Evolutionary conservation across 2,888 invertebrate genomes (phyloP).

Genomic region (Heliconius charithonia): DNA sequence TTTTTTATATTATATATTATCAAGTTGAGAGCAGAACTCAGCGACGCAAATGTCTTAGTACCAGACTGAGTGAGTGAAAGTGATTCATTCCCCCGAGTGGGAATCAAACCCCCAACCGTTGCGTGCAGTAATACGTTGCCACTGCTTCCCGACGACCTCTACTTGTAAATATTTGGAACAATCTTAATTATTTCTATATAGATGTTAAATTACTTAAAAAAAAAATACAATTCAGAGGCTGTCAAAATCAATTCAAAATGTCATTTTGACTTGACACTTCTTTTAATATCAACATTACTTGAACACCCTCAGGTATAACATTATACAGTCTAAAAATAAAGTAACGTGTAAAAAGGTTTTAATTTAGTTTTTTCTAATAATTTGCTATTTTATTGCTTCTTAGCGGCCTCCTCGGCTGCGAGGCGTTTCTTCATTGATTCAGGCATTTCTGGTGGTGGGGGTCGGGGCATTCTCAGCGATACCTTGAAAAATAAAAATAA

Average conservation of each 20-base stretch:
- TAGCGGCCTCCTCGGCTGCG: slow-evolving; percentile 72
- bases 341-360: background rate
- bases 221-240: background rate
- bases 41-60: background rate
- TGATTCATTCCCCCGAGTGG: too few species aligned
- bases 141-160: too few species aligned
- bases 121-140: too few species aligned
- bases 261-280: background rate
- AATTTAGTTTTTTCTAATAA: slow-evolving; percentile 12
- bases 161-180: too few species aligned
- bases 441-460: slow-evolving; percentile 98
- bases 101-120: too few species aligned
- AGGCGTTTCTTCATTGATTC: slow-evolving; percentile 92
- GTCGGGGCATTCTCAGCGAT: slow-evolving; percentile 93
- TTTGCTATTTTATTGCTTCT: slow-evolving; percentile 62
- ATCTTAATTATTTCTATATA: background rate
- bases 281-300: slow-evolving; percentile 10
- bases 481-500: slow-evolving; percentile 66
- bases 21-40: background rate
- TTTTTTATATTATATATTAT: background rate
- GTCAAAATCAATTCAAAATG: slow-evolving; percentile 10
- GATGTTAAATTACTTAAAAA: background rate
- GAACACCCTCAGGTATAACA: background rate
- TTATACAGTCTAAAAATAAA: slow-evolving; percentile 6
- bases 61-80: background rate